phyloP scores from a whole-genome alignment of 2,888 invertebrate species.

The Petrophora chlorosata region DNA sequence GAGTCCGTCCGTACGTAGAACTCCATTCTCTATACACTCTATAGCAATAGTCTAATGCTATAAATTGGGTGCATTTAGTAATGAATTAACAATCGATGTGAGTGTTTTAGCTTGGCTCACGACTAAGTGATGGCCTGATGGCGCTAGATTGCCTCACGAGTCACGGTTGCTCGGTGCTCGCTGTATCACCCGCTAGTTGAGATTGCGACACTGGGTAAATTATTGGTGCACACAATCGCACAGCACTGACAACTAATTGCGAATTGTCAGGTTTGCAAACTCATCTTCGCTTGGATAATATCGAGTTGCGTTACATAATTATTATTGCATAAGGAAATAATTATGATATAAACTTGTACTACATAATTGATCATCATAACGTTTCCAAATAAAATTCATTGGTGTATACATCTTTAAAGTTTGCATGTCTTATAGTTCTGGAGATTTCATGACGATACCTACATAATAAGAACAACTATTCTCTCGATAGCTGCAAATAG shows the following conservation, averaged over 20 bases:
- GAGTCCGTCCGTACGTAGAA: too few relatives aligned
- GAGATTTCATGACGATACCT: not conserved
- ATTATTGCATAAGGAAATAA: slow-evolving; percentile 3
- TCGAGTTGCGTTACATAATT: slow-evolving; percentile 22
- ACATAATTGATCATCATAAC: too few relatives aligned
- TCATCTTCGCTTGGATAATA: slow-evolving; percentile 29
- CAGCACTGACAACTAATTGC: slow-evolving; percentile 8
- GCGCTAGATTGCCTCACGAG: slow-evolving; percentile 7
- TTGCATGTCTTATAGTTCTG: not conserved
- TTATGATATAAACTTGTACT: too few relatives aligned
- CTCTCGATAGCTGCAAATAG: slow-evolving; percentile 5
- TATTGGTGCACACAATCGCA: slow-evolving; percentile 15
- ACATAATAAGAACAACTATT: too few relatives aligned
- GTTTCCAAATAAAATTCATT: too few relatives aligned
- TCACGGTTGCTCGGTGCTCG: not conserved
- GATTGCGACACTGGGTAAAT: slow-evolving; percentile 21
- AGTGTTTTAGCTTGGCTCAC: not conserved
- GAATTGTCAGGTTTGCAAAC: slow-evolving; percentile 25
- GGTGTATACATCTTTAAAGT: too few relatives aligned
- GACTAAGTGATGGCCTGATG: not conserved
- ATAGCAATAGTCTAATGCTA: too few relatives aligned
- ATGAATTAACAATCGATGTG: not conserved
- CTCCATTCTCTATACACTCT: too few relatives aligned
- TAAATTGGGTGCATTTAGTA: slow-evolving; percentile 4
- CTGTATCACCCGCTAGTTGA: slow-evolving; percentile 15